Conservation (phyloP, 2,797 vertebrate species). For the Chlorospingus flavigularis region DNA sequence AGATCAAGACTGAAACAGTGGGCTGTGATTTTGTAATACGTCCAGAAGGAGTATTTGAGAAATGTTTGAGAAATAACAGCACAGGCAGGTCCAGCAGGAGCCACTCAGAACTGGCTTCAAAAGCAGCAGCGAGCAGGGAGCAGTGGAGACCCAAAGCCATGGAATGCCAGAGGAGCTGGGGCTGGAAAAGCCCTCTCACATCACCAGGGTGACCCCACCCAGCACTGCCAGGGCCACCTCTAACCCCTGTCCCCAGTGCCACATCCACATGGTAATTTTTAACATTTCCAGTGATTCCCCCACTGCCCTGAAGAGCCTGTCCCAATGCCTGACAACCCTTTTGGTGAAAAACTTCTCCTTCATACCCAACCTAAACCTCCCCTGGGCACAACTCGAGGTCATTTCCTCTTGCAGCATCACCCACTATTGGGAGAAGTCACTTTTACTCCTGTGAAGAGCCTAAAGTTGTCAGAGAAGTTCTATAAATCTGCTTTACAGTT, state of each 20-base stretch:
- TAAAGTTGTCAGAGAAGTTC: fast-evolving
- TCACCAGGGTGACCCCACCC: not conserved
- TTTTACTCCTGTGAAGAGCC: not conserved
- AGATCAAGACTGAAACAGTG: fast-evolving
- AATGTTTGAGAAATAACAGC: not conserved
- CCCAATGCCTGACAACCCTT: no score
- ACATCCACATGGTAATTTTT: fast-evolving
- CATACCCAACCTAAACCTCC: not conserved
- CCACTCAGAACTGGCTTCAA: not conserved
- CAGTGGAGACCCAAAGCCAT: fast-evolving
- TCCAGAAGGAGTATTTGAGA: not conserved
- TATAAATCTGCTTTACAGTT: not conserved
- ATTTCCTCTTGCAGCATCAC: not conserved
- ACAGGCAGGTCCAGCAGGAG: not conserved
- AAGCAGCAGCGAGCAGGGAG: not conserved
- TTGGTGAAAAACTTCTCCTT: no score
- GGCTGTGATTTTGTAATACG: not conserved
- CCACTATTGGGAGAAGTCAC: not conserved
- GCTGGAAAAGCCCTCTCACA: not conserved
- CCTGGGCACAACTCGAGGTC: not conserved
- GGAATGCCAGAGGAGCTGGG: fast-evolving
- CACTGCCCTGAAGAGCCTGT: not conserved
- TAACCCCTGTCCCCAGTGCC: not conserved
- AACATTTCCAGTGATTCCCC: not conserved
- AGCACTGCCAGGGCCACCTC: not conserved